Evolutionary conservation across 2,113 vertebrate genomes (phyloP).

Genomic region (Erythrocercus mccallii): DNA sequence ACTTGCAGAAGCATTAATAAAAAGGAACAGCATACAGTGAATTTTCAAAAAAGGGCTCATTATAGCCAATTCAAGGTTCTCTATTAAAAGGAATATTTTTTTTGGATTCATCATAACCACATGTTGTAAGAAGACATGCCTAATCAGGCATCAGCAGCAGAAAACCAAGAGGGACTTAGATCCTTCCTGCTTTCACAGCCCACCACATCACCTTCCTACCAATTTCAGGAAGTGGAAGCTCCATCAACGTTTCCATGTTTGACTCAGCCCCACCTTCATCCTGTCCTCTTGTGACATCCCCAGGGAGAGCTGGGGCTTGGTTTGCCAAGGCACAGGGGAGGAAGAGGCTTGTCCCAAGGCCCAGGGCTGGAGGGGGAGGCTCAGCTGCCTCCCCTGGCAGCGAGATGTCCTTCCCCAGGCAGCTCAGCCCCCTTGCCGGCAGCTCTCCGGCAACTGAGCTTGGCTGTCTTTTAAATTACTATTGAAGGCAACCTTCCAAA

Average conservation of each 20-base stretch:
- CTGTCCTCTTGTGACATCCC: neutral
- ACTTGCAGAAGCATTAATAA: neutral
- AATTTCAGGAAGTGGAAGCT: neutral
- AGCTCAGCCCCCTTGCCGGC: fast-evolving
- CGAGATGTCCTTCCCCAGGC: fast-evolving
- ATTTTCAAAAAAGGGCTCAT: neutral
- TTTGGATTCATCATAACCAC: neutral
- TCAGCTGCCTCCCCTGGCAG: neutral
- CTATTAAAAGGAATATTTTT: neutral
- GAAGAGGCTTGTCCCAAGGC: neutral
- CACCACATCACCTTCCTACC: neutral
- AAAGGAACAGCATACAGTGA: neutral
- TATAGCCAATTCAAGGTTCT: slow-evolving; percentile 2
- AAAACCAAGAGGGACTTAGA: neutral
- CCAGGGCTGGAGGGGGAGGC: fast-evolving
- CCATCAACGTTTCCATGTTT: fast-evolving
- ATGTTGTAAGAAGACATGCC: neutral
- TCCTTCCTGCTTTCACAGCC: neutral
- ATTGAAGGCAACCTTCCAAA: neutral
- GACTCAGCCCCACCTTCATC: neutral
- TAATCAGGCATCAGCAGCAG: neutral
- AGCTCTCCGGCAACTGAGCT: fast-evolving
- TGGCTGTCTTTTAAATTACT: neutral
- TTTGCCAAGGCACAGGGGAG: neutral
- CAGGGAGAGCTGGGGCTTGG: neutral